Evolutionary conservation across 2,888 invertebrate species (phyloP).

Genomic region (Rhagium mordax): DNA sequence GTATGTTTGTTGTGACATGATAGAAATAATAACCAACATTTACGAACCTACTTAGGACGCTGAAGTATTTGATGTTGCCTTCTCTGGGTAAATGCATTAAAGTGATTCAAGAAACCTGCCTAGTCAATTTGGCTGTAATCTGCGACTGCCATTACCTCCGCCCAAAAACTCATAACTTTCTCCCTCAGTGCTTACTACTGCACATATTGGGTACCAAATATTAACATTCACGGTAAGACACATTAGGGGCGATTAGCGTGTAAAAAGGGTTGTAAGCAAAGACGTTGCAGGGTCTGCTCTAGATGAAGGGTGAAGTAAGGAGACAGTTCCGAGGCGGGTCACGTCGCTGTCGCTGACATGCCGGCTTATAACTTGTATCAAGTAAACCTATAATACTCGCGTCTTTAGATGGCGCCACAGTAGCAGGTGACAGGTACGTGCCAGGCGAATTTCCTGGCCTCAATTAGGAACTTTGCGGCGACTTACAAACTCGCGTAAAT

Average conservation of each 20-base stretch:
- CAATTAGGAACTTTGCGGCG: conserved; percentile 60
- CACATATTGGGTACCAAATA: conserved; percentile 50
- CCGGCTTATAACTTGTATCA: conserved; percentile 69
- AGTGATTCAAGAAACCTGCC: not conserved
- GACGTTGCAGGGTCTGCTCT: conserved; percentile 43
- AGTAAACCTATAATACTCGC: conserved; percentile 65
- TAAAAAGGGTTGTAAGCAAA: conserved; percentile 60
- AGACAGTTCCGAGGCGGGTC: conserved; percentile 65
- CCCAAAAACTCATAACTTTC: conserved; percentile 19
- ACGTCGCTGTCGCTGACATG: conserved; percentile 65
- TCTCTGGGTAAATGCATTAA: not conserved
- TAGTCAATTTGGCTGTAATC: conserved; percentile 16
- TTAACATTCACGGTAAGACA: conserved; percentile 55
- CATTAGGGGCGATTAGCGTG: conserved; percentile 57
- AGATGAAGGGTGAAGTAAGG: conserved; percentile 51
- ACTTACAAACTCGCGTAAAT: conserved; percentile 49
- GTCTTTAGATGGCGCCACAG: conserved; percentile 61
- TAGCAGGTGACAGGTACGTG: conserved; percentile 67
- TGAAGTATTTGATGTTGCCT: not conserved
- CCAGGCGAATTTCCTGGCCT: conserved; percentile 57
- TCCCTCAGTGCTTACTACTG: conserved; percentile 6
- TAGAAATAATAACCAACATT: too few relatives aligned
- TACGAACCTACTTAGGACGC: not conserved
- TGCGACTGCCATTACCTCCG: not conserved
- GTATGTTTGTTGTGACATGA: too few relatives aligned